A percentile compares a stretch with the other conserved stretches of the same genome.
These are phyloP conservation scores for Montifringilla adamsi DNA, from an alignment of 2,113 vertebrate species.

Conservation along the genomic window DNA sequence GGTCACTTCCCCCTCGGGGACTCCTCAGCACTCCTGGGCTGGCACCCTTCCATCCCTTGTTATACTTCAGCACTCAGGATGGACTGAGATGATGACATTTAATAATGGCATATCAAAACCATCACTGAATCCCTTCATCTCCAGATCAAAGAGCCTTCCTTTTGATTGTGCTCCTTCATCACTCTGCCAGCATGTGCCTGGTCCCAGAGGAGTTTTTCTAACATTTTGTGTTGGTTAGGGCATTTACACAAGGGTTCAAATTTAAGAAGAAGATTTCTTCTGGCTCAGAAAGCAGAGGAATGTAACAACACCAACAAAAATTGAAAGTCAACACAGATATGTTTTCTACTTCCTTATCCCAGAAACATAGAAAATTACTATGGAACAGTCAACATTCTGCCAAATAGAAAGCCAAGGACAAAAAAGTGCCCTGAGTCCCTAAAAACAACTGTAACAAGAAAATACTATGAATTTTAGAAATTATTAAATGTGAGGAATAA, in stretches of 20 bases:
- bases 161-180: neutral
- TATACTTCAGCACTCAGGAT: neutral
- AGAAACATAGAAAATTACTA: neutral
- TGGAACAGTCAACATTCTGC: neutral
- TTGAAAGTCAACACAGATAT: neutral
- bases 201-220: neutral
- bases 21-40: neutral
- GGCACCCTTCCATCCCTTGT: neutral
- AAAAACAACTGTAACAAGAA: neutral
- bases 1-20: neutral
- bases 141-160: neutral
- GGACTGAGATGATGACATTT: neutral
- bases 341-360: neutral
- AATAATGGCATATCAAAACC: neutral
- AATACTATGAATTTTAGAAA: neutral
- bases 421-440: neutral
- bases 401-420: neutral
- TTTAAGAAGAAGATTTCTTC: neutral
- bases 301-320: neutral
- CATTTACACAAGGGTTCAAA: neutral
- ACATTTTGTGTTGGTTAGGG: neutral
- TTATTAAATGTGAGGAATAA: neutral
- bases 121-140: neutral
- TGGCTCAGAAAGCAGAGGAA: neutral
- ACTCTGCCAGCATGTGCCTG: neutral